Evolutionary conservation across 2,113 vertebrate species (phyloP), one percentile per base, ranked within the genome.

Genomic region (Bufo gargarizans): DNA sequence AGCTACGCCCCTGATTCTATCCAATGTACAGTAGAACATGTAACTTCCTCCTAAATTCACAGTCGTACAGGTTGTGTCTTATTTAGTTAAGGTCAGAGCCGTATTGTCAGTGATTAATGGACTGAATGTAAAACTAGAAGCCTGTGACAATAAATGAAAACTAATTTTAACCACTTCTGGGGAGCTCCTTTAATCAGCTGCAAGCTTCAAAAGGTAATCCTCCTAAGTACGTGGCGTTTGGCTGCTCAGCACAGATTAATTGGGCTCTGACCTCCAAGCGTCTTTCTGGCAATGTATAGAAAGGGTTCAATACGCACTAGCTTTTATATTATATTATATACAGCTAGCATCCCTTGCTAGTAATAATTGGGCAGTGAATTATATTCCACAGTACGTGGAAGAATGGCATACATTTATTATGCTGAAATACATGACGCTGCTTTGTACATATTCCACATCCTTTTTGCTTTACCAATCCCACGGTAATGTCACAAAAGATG

Each of bases 161-260:
- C 47, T 55, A 84, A 71, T 71, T 33, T 49, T 53, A 17, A 22
- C 47, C 13, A 71, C 20, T 71, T 49, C 49, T 55, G 13, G 43
- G 82, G 49, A 84, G 20, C 20, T 67, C 82, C 82, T 71, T 71
- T 84, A 84, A 84, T 84, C 82, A 55, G 82, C 82, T 69, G 58
- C 82, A 83, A 17, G 82, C 82, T 83, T 83, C 82, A 83, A 83
- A 83, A n/a, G 45, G 82, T 83, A 83, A 83, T 83, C 82, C 82
- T 83, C 61, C 82, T 83, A 83, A 83, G 82, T 69, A 83, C 82
- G 69, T 69, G 16, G 56, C 61, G 47, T 69, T 84, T 71, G 71
- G 63, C 63, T 84, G 47, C 65, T 84, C 63, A 71, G 82, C 53
- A 53, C 82, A 84, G 82, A 67, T 84, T 84, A 84, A 71, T 69